Conservation (phyloP, 2,797 vertebrate genomes). For the Brachymystax lenok region DNA sequence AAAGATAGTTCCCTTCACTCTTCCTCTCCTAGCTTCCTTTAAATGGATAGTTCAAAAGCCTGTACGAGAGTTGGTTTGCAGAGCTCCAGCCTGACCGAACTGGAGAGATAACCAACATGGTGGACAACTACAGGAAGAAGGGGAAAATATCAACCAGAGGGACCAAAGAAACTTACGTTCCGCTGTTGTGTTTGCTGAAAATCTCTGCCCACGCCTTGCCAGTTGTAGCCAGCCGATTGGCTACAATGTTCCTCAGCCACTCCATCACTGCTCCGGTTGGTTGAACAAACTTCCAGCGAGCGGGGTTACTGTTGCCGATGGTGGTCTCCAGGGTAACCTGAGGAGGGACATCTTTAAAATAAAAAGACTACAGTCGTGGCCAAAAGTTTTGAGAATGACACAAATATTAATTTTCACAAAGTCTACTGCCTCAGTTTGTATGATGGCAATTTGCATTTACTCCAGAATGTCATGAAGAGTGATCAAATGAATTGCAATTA, state of each 20-base stretch:
- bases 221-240: conserved; percentile 84
- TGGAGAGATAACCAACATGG: neutral
- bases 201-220: conserved; percentile 80
- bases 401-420: too few relatives aligned
- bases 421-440: too few relatives aligned
- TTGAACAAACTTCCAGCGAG: conserved; percentile 85
- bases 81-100: neutral
- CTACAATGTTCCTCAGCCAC: conserved; percentile 91
- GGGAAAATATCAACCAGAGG: neutral
- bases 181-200: conserved; percentile 89
- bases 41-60: neutral
- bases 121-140: neutral
- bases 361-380: neutral
- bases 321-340: conserved; percentile 93
- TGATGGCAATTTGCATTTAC: too few relatives aligned
- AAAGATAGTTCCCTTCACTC: neutral
- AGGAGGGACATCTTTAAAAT: neutral
- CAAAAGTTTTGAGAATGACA: too few relatives aligned
- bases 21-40: neutral
- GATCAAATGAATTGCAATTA: too few relatives aligned
- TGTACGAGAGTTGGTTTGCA: too few relatives aligned
- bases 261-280: conserved; percentile 83
- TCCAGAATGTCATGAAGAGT: too few relatives aligned
- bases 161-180: conserved; percentile 82
- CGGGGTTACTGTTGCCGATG: conserved; percentile 88